Evolutionary conservation across 2,113 vertebrate species (phyloP).

Genomic region (Toxostoma redivivum): DNA sequence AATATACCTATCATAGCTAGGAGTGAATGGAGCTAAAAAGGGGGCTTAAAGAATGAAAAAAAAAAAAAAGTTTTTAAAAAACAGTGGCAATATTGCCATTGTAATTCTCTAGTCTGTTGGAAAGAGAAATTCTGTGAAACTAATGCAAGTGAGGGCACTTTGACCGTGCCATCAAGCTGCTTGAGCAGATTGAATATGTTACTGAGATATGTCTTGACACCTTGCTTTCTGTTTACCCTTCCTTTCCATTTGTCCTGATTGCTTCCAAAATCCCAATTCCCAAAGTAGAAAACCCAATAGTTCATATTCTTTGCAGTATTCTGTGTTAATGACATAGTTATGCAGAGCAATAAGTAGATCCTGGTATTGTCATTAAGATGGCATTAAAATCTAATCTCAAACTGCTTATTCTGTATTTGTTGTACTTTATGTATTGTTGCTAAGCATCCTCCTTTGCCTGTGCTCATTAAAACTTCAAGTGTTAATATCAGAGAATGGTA

Average conservation of each 20-base stretch:
- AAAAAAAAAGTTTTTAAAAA: not conserved
- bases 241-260: not conserved
- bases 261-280: not conserved
- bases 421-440: constrained; percentile 1
- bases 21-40: not conserved
- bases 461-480: constrained; percentile 17
- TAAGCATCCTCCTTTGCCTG: not conserved
- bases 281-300: not conserved
- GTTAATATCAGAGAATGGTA: not conserved
- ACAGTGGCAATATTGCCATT: not conserved
- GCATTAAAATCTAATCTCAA: constrained; percentile 37
- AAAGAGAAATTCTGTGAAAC: not conserved
- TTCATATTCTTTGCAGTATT: not conserved
- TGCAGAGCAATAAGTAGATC: not conserved
- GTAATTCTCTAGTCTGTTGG: not conserved
- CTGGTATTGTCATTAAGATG: not conserved
- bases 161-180: not conserved
- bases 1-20: not conserved
- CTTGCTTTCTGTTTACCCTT: not conserved
- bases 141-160: not conserved
- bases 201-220: not conserved
- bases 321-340: not conserved
- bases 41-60: not conserved
- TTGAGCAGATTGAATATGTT: not conserved
- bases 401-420: not conserved